These are phyloP conservation scores for Cantharis rufa DNA, from an alignment of 2,888 invertebrate species.

Conservation along the genomic window DNA sequence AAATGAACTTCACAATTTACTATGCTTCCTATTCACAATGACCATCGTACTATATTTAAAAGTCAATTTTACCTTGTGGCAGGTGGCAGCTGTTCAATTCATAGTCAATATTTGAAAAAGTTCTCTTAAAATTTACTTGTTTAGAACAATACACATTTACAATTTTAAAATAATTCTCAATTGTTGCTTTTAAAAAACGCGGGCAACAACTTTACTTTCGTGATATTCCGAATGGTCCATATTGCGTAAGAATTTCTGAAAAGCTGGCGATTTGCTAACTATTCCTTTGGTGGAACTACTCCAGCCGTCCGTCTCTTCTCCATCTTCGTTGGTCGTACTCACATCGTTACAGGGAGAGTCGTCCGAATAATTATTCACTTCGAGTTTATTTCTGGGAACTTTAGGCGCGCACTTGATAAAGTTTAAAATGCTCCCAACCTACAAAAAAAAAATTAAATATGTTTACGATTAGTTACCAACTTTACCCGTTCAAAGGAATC, in stretches of 20 bases:
- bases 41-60: slow-evolving; percentile 15
- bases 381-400: background rate
- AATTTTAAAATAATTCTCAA: background rate
- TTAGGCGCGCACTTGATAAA: background rate
- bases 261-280: slow-evolving; percentile 47
- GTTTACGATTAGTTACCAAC: background rate
- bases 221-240: slow-evolving; percentile 18
- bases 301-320: slow-evolving; percentile 25
- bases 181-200: background rate
- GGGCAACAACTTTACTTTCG: background rate
- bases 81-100: slow-evolving; percentile 17
- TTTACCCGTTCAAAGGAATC: slow-evolving; percentile 8
- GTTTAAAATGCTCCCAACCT: background rate
- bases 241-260: slow-evolving; percentile 44
- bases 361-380: background rate
- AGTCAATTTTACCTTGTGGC: slow-evolving; percentile 6
- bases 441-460: background rate
- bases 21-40: slow-evolving; percentile 23
- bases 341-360: slow-evolving; percentile 1
- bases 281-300: slow-evolving; percentile 35
- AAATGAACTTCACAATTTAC: slow-evolving; percentile 33
- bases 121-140: background rate
- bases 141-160: background rate
- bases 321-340: slow-evolving; percentile 7
- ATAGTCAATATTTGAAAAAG: background rate